Percentiles rank a stretch among this genome's conserved stretches.
Evolutionary conservation across 2,797 vertebrate species (phyloP).

Genomic region (Phaenicophaeus curvirostris): DNA sequence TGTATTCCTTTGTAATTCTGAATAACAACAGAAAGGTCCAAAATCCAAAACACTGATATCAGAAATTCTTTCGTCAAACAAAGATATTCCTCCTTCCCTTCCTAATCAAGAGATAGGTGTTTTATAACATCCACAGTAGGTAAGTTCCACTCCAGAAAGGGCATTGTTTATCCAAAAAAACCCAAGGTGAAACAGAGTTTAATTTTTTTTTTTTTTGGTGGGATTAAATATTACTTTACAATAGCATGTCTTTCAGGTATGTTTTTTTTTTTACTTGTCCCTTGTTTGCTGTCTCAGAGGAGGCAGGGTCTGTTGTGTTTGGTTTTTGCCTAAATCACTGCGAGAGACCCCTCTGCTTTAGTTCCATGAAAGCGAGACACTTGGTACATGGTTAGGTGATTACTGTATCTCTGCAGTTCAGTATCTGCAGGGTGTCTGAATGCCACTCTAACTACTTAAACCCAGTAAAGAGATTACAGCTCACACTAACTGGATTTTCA

Average conservation of each 20-base stretch:
- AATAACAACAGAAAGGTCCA: background rate
- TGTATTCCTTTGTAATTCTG: background rate
- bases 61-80: slow-evolving; percentile 12
- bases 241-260: background rate
- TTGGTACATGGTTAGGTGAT: slow-evolving; percentile 74
- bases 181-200: background rate
- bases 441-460: slow-evolving; percentile 89
- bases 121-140: background rate
- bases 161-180: background rate
- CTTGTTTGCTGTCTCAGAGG: background rate
- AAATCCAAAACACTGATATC: background rate
- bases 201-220: background rate
- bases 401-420: slow-evolving; percentile 81
- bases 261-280: background rate
- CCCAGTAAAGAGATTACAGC: slow-evolving; percentile 99
- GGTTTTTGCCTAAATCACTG: slow-evolving; percentile 48
- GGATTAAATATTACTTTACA: slow-evolving; percentile 27
- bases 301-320: background rate
- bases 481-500: slow-evolving; percentile 98
- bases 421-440: slow-evolving; percentile 82
- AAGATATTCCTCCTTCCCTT: background rate
- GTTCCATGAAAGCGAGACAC: slow-evolving; percentile 36
- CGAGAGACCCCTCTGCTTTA: slow-evolving; percentile 32
- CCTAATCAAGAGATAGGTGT: background rate
- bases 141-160: slow-evolving; percentile 17